Evolutionary conservation across 1,140 invertebrate genomes (phyloP).

Genomic region (Diplogasteroides magnus): DNA sequence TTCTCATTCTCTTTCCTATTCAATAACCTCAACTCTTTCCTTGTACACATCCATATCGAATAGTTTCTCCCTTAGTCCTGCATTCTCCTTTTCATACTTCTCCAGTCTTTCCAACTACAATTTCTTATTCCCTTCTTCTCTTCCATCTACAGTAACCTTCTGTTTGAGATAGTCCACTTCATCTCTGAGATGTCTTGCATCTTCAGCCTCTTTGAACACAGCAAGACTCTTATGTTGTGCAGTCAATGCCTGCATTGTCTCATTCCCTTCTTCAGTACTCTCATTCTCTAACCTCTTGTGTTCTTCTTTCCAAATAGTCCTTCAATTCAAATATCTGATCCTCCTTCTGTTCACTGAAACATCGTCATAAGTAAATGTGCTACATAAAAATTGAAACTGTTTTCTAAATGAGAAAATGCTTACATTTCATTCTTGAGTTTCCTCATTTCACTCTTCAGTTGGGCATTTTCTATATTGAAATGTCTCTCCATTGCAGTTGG

Average conservation of each 20-base stretch:
- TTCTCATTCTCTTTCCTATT: background rate
- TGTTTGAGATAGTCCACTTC: background rate
- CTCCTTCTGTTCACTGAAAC: too few relatives aligned
- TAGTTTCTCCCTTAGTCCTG: slow-evolving; percentile 4
- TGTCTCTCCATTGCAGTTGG: slow-evolving; percentile 1
- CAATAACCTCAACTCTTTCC: slow-evolving; percentile 1
- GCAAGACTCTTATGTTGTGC: background rate
- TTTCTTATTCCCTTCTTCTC: background rate
- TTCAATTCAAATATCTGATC: too few relatives aligned
- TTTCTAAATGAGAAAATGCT: background rate
- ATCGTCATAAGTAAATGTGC: too few relatives aligned
- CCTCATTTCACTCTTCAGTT: background rate
- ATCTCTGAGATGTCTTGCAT: background rate
- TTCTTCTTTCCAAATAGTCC: too few relatives aligned
- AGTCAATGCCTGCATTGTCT: too few relatives aligned
- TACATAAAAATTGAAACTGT: background rate
- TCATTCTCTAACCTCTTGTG: too few relatives aligned
- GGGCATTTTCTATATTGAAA: background rate
- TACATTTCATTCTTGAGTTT: slow-evolving; percentile 7
- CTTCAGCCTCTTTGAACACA: background rate
- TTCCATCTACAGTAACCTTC: background rate
- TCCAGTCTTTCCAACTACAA: slow-evolving; percentile 8
- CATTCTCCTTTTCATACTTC: slow-evolving; percentile 3
- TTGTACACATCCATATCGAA: background rate
- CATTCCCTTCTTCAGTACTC: too few relatives aligned